Percentiles rank a stretch among this genome's conserved stretches.
Evolutionary conservation across 2,888 invertebrate species (phyloP).

Genomic region (Anoplius nigerrimus): DNA sequence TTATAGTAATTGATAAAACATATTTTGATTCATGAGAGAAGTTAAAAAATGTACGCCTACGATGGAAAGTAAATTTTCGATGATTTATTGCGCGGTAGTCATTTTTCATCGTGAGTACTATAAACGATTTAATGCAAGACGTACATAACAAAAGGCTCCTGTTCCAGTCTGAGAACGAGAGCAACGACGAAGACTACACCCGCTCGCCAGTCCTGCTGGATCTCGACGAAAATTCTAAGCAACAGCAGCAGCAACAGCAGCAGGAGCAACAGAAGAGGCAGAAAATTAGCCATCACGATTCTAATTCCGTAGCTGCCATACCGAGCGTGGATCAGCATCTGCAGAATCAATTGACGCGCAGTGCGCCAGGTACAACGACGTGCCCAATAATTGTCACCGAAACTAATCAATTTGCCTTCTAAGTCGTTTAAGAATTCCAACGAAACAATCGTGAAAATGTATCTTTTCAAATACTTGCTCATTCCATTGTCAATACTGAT

Average conservation of each 20-base stretch:
- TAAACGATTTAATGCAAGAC: no score
- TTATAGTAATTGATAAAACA: no score
- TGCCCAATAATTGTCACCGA: background rate
- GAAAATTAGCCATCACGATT: conserved; percentile 32
- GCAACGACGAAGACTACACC: conserved; percentile 63
- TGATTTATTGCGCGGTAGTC: no score
- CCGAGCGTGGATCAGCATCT: conserved; percentile 38
- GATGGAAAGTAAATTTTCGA: no score
- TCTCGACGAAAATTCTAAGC: conserved; percentile 70
- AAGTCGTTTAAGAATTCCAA: no score
- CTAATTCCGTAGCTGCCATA: conserved; percentile 19
- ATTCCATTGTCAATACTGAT: background rate
- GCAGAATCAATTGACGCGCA: conserved; percentile 41
- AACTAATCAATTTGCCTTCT: no score
- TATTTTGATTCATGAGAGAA: no score
- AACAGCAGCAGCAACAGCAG: conserved; percentile 54
- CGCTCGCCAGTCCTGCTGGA: conserved; percentile 70
- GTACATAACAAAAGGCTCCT: background rate
- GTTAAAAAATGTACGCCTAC: no score
- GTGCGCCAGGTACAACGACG: conserved; percentile 26
- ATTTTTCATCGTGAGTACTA: no score
- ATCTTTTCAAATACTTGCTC: no score
- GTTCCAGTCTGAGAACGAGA: conserved; percentile 68
- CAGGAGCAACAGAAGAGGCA: conserved; percentile 23
- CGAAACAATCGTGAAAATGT: no score